A percentile compares a stretch with the other conserved stretches of the same genome.
phyloP scores from a whole-genome alignment of 2,888 invertebrate genomes.

The Eupithecia abbreviata region DNA sequence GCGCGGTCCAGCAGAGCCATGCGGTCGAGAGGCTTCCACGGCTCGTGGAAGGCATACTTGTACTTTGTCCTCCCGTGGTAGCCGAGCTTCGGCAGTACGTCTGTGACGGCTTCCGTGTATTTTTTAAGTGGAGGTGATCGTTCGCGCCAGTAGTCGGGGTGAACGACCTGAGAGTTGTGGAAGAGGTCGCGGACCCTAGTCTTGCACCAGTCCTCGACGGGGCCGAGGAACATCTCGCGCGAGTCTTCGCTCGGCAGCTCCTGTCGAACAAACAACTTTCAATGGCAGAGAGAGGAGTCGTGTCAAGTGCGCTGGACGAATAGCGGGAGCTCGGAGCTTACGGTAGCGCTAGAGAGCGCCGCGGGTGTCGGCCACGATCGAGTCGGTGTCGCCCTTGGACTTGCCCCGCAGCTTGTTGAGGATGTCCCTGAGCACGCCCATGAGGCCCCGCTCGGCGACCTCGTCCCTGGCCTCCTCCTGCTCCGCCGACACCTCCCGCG shows the following conservation, averaged over 20 bases:
- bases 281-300: constrained; percentile 45
- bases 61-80: constrained; percentile 73
- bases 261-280: constrained; percentile 71
- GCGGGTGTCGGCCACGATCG: constrained; percentile 47
- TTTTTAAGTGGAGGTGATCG: constrained; percentile 51
- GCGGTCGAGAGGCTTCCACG: constrained; percentile 75
- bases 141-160: constrained; percentile 71
- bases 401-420: constrained; percentile 58
- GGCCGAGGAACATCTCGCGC: constrained; percentile 52
- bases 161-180: constrained; percentile 64
- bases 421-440: constrained; percentile 65
- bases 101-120: constrained; percentile 48
- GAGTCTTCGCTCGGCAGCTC: constrained; percentile 59
- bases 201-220: constrained; percentile 22
- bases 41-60: constrained; percentile 77
- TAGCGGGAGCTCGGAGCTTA: neutral
- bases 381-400: constrained; percentile 54
- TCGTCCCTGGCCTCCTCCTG: constrained; percentile 41
- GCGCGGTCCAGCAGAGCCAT: constrained; percentile 66
- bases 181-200: constrained; percentile 60
- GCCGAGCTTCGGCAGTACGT: constrained; percentile 62
- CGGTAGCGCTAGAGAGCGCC: constrained; percentile 35
- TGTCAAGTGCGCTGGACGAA: constrained; percentile 77
- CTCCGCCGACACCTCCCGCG: constrained; percentile 35
- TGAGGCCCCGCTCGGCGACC: constrained; percentile 51